These are phyloP conservation scores for Acanthis flammea DNA, from an alignment of 2,797 vertebrate species.

Conservation along the genomic window DNA sequence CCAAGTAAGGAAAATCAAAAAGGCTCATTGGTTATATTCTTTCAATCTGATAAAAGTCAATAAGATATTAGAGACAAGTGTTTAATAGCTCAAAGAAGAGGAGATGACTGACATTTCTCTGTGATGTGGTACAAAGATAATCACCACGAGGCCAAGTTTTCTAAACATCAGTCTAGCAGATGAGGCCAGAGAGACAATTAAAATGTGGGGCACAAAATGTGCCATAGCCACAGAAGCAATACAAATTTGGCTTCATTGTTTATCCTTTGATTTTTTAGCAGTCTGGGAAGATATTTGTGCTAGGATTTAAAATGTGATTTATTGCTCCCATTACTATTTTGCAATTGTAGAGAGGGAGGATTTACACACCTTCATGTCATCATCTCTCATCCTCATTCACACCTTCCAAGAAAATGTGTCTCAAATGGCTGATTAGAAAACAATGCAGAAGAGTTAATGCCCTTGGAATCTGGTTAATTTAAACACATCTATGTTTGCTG, in stretches of 20 bases:
- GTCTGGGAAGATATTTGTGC: neutral
- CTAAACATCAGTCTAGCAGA: neutral
- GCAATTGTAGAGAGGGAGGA: neutral
- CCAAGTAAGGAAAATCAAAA: neutral
- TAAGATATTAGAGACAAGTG: neutral
- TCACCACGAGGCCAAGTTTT: neutral
- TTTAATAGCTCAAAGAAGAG: neutral
- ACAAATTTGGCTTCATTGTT: constrained; percentile 21
- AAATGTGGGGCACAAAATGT: neutral
- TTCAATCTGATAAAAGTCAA: neutral
- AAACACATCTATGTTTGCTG: neutral
- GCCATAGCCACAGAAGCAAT: neutral
- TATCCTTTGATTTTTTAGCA: neutral
- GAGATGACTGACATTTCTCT: neutral
- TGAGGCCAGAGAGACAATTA: constrained; percentile 32
- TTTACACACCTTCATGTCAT: neutral
- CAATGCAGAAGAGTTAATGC: neutral
- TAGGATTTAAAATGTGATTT: constrained; percentile 12
- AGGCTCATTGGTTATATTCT: neutral
- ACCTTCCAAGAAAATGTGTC: neutral
- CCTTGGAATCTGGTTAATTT: neutral
- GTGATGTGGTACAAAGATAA: neutral
- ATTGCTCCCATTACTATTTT: neutral
- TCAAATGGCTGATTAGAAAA: neutral
- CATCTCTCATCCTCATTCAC: neutral